A percentile compares a stretch with the other conserved stretches of the same genome.
phyloP scores from a whole-genome alignment of 1,140 invertebrate species.

The Drusus annulatus region DNA sequence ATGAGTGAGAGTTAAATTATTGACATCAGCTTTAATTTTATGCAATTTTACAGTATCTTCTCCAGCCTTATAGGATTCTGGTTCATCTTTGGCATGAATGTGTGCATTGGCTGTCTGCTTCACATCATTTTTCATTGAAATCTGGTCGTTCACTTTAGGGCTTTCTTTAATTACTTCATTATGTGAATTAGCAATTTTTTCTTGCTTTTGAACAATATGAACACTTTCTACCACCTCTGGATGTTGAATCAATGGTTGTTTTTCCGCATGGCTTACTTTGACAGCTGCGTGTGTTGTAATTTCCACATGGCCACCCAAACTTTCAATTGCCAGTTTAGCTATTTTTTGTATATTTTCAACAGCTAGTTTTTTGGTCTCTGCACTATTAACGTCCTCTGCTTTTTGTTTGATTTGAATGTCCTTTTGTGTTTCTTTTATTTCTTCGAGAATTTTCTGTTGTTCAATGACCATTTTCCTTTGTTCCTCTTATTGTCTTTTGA shows the following conservation, averaged over 20 bases:
- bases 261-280: background rate
- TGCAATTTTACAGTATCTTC: conserved; percentile 54
- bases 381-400: conserved; percentile 53
- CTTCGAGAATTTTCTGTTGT: conserved; percentile 73
- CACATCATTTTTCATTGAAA: background rate
- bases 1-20: conserved; percentile 40
- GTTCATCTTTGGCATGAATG: conserved; percentile 64
- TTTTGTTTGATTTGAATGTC: conserved; percentile 63
- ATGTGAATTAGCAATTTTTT: background rate
- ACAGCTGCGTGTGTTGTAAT: conserved; percentile 11
- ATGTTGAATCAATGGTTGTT: conserved; percentile 5
- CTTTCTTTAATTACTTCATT: background rate
- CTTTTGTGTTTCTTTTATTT: conserved; percentile 71
- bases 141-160: background rate
- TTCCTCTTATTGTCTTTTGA: conserved; percentile 73
- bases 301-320: conserved; percentile 56
- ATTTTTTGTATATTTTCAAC: conserved; percentile 71
- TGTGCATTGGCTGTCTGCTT: conserved; percentile 53
- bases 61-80: conserved; percentile 63
- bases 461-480: conserved; percentile 73
- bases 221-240: background rate
- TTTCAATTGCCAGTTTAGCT: conserved; percentile 68
- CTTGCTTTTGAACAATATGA: background rate
- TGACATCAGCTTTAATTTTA: conserved; percentile 17
- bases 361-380: conserved; percentile 67